Evolutionary conservation across 2,797 vertebrate species (phyloP).

Genomic region (Gallinago stenura): DNA sequence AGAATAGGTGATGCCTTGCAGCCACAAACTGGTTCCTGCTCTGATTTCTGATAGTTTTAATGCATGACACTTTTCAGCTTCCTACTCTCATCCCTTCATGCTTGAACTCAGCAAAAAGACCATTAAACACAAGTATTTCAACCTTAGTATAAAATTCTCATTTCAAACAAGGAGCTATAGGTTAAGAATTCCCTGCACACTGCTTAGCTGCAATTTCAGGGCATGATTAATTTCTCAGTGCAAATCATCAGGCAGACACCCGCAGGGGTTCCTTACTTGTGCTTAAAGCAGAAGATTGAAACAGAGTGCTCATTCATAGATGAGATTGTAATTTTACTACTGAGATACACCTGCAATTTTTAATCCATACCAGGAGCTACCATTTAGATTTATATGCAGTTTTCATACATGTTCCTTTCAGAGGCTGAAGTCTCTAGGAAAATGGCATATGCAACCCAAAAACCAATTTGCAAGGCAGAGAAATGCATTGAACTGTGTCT

Average conservation of each 20-base stretch:
- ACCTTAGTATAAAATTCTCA: slow-evolving; percentile 25
- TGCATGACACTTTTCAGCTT: not conserved
- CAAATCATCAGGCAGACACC: slow-evolving; percentile 45
- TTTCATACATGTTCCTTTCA: not conserved
- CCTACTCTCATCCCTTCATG: not conserved
- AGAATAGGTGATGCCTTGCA: not conserved
- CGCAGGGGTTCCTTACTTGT: not conserved
- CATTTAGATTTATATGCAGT: not conserved
- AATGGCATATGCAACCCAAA: not conserved
- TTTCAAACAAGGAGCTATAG: slow-evolving; percentile 40
- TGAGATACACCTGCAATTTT: not conserved
- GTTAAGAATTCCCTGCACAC: slow-evolving; percentile 64
- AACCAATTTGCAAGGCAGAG: not conserved
- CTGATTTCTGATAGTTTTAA: slow-evolving; percentile 9
- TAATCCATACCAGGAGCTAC: not conserved
- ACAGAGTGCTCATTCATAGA: not conserved
- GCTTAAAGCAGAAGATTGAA: slow-evolving; percentile 26
- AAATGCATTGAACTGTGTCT: not conserved
- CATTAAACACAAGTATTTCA: slow-evolving; percentile 26
- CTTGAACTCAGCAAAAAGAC: slow-evolving; percentile 19
- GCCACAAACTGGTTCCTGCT: not conserved
- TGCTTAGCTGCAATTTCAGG: slow-evolving; percentile 53
- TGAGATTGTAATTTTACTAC: not conserved
- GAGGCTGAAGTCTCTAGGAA: not conserved
- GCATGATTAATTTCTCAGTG: slow-evolving; percentile 52